Evolutionary conservation across 2,113 vertebrate species (phyloP).

Genomic region (Protomyctophum bolini): DNA sequence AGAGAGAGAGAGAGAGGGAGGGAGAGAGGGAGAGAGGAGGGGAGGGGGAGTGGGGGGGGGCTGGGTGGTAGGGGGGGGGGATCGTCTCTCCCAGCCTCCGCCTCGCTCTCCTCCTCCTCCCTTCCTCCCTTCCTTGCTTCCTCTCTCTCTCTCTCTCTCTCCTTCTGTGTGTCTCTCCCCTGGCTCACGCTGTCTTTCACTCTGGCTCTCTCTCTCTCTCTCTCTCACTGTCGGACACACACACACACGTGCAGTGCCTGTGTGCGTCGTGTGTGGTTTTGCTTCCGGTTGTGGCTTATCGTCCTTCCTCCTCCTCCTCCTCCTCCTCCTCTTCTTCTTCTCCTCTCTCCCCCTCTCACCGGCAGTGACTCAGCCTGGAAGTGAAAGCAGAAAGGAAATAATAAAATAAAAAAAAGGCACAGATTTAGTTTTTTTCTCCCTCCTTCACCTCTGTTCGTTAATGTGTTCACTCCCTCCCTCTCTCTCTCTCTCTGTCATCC

Average conservation of each 20-base stretch:
- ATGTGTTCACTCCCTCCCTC: slow-evolving; percentile 31
- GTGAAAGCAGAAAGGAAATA: slow-evolving; percentile 81
- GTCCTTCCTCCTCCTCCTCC: slow-evolving; percentile 54
- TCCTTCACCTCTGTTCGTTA: slow-evolving; percentile 29
- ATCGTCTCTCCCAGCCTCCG: slow-evolving; percentile 79
- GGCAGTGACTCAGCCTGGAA: slow-evolving; percentile 95
- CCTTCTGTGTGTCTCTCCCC: slow-evolving; percentile 1
- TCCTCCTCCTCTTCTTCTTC: slow-evolving; percentile 64
- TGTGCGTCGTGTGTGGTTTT: slow-evolving; percentile 51
- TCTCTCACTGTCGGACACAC: slow-evolving; percentile 29
- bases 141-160: slow-evolving; percentile 17
- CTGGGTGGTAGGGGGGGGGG: slow-evolving; percentile 53
- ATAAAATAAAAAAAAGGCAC: slow-evolving; percentile 79
- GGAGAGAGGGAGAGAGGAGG: slow-evolving; percentile 60
- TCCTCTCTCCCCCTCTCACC: slow-evolving; percentile 85
- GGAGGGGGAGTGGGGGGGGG: slow-evolving; percentile 29
- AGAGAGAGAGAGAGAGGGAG: slow-evolving; percentile 44
- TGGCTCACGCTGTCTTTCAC: slow-evolving; percentile 48
- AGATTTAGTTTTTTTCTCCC: slow-evolving; percentile 60
- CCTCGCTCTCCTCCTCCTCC: slow-evolving; percentile 78
- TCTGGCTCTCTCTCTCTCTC: slow-evolving; percentile 74
- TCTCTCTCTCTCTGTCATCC: slow-evolving; percentile 13
- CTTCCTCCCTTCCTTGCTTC: slow-evolving; percentile 51
- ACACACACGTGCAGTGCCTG: slow-evolving; percentile 40
- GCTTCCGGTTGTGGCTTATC: slow-evolving; percentile 76